Evolutionary conservation across 2,113 vertebrate genomes (phyloP), one percentile per base, ranked within the genome.

Genomic region (Neoarius graeffei): DNA sequence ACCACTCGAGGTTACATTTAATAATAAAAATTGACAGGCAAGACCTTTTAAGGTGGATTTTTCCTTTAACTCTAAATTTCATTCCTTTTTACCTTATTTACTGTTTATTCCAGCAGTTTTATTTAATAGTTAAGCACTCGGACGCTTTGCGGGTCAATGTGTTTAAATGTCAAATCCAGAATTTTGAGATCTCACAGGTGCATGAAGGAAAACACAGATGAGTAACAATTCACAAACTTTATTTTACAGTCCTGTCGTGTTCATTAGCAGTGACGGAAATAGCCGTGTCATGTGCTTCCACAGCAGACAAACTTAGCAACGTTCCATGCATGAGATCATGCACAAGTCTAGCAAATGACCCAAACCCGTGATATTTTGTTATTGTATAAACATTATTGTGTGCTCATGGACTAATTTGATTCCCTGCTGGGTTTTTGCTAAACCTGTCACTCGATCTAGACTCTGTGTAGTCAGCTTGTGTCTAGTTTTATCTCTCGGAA

Each of bases 401-500:
- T 19, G 11, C 35, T 52, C 23, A 20, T 20, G 3, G 10, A 50
- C 52, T 59, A 77, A 67, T 77, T 64, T 54, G 66, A 14, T 57
- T 73, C 67, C 52, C 17, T 35, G 69, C 52, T 77, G 57, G 1
- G 60, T 25, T 87, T 62, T 60, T 71, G 54, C 3, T n/a, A 27
- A 52, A 62, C 27, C 54, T 30, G 48, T 79, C 50, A 66, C 56
- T 30, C 54, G 30, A 48, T 7, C 27, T 69, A 73, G 83, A 60
- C 17, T 48, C 11, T 42, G 30, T 67, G 60, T 73, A 35, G 81
- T 81, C 19, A 56, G 77, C 67, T 9, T n/a, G 52, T 74, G 23
- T 50, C 62, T 35, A 25, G 60, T 82, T 85, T 14, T 35, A 86
- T 90, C 86, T 86, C 59, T 11, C 62, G 57, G 69, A 64, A 87